Evolutionary conservation across 1,140 invertebrate genomes (phyloP).

Genomic region (Neocloeon triangulifer): DNA sequence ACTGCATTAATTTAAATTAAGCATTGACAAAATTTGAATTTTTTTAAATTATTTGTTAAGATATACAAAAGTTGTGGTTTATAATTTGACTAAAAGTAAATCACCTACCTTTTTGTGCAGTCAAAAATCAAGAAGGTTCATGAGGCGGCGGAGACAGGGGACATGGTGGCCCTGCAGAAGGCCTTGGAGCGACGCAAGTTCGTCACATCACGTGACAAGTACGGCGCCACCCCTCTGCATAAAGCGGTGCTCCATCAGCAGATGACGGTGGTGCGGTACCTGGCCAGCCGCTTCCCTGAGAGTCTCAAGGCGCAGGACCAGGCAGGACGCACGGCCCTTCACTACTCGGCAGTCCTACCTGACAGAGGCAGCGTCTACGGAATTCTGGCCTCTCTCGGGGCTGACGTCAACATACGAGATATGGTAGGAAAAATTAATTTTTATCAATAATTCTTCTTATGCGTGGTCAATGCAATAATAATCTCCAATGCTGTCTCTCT

Average conservation of each 20-base stretch:
- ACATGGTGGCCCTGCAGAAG: constrained; percentile 57
- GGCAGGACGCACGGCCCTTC: constrained; percentile 68
- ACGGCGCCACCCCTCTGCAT: constrained; percentile 80
- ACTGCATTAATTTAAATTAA: neutral
- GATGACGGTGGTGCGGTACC: constrained; percentile 18
- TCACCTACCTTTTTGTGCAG: no score
- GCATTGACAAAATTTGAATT: neutral
- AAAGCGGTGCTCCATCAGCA: constrained; percentile 60
- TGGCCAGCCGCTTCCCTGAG: constrained; percentile 42
- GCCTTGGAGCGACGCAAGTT: constrained; percentile 78
- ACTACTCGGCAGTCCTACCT: constrained; percentile 65
- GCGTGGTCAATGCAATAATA: no score
- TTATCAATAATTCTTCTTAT: no score
- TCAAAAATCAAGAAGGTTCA: constrained; percentile 76
- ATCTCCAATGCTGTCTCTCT: no score
- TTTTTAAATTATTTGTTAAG: neutral
- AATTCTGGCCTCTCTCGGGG: constrained; percentile 58
- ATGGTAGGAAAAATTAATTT: constrained; percentile 33
- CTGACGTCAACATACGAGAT: constrained; percentile 57
- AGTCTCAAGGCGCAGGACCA: constrained; percentile 48
- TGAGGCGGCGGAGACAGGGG: constrained; percentile 61
- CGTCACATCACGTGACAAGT: constrained; percentile 62
- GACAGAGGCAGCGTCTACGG: constrained; percentile 80
- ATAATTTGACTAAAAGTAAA: no score
- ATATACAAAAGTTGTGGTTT: neutral